Conservation (phyloP, 2,113 vertebrate genomes). For the Hydrochoerus hydrochaeris region DNA sequence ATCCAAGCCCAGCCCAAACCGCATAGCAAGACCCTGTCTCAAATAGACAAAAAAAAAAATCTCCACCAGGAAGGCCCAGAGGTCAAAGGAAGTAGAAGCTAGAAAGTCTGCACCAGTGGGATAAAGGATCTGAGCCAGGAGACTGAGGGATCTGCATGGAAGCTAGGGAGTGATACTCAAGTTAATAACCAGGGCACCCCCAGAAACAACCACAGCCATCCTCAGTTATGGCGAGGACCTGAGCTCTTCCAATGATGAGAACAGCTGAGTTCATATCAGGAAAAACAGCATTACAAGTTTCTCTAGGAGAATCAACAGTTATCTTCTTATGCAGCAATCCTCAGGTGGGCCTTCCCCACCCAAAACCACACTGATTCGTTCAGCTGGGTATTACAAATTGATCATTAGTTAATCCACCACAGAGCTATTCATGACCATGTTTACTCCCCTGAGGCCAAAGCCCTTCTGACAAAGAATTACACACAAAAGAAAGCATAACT, state of each 20-base stretch:
- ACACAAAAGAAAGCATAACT: conserved; percentile 13
- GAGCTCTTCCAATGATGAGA: neutral
- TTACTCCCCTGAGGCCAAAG: neutral
- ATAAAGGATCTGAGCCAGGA: neutral
- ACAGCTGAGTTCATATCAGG: neutral
- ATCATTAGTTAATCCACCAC: neutral
- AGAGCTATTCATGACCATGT: neutral
- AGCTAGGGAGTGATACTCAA: neutral
- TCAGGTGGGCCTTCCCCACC: neutral
- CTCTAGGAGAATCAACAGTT: neutral
- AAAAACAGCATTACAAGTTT: neutral
- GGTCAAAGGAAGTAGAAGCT: no score
- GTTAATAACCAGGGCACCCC: neutral
- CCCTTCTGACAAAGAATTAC: neutral
- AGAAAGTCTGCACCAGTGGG: neutral
- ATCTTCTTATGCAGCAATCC: neutral
- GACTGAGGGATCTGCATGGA: neutral
- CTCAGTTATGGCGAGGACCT: neutral
- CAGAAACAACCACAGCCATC: neutral
- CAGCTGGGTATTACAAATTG: neutral
- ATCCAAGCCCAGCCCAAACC: no score
- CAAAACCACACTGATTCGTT: neutral
- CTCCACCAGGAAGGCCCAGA: no score
- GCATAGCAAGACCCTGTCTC: no score
- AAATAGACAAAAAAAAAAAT: no score